Evolutionary conservation across 2,888 invertebrate species (phyloP).

Genomic region (Rhingia rostrata): DNA sequence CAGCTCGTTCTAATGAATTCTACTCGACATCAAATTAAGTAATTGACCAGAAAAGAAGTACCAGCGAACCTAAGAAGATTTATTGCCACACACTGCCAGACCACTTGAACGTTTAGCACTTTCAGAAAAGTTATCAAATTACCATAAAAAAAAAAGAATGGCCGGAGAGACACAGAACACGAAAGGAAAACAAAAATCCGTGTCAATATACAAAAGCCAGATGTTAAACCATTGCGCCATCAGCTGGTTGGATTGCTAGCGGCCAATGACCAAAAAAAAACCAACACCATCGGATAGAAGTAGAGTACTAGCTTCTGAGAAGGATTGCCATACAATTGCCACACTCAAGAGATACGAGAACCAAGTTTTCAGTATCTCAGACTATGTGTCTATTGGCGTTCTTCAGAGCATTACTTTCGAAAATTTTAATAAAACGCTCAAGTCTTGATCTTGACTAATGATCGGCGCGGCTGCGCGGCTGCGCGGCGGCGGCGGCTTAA

Average conservation of each 20-base stretch:
- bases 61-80: slow-evolving; percentile 20
- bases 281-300: slow-evolving; percentile 2
- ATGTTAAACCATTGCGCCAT: slow-evolving; percentile 63
- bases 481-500: not conserved
- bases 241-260: slow-evolving; percentile 38
- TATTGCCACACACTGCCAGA: slow-evolving; percentile 3
- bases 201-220: slow-evolving; percentile 52
- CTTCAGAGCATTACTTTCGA: slow-evolving; percentile 12
- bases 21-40: slow-evolving; percentile 54
- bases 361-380: slow-evolving; percentile 9
- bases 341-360: slow-evolving; percentile 17
- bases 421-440: slow-evolving; percentile 19
- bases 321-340: slow-evolving; percentile 41
- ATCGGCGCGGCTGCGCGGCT: slow-evolving; percentile 12
- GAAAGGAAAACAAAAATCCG: slow-evolving; percentile 50
- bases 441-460: slow-evolving; percentile 53
- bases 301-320: slow-evolving; percentile 2
- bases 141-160: slow-evolving; percentile 36
- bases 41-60: slow-evolving; percentile 48
- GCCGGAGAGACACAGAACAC: slow-evolving; percentile 23
- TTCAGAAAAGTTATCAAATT: slow-evolving; percentile 48
- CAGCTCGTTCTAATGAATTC: slow-evolving; percentile 36
- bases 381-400: slow-evolving; percentile 11
- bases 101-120: slow-evolving; percentile 19
- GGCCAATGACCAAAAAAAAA: slow-evolving; percentile 36